Conservation (phyloP, 2,888 invertebrate genomes). For the Drosophila algonquin region DNA sequence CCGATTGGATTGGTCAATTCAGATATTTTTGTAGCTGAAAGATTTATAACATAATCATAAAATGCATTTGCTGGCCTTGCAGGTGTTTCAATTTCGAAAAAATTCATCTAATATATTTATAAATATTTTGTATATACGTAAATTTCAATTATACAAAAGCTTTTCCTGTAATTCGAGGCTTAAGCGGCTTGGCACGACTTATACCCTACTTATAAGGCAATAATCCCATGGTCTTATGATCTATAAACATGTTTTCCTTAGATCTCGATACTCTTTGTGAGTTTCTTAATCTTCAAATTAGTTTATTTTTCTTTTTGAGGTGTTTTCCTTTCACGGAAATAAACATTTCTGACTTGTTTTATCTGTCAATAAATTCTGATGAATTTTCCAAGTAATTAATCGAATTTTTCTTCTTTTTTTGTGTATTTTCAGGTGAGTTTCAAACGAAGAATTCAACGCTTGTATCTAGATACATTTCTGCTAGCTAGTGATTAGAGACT, state of each 20-base stretch:
- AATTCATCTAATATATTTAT: slow-evolving; percentile 1
- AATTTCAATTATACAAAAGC: background rate
- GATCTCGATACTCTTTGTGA: background rate
- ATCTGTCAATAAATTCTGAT: background rate
- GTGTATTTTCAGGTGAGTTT: slow-evolving; percentile 64
- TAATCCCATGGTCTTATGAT: background rate
- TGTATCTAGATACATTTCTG: slow-evolving; percentile 59
- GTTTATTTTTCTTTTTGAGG: background rate
- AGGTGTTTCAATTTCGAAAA: slow-evolving; percentile 11
- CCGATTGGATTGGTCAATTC: background rate
- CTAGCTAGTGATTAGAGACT: slow-evolving; percentile 53
- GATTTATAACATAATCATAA: slow-evolving; percentile 26
- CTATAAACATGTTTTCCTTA: background rate
- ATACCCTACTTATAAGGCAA: slow-evolving; percentile 4
- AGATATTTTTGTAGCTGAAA: slow-evolving; percentile 10
- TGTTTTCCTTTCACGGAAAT: too few relatives aligned
- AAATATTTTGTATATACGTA: background rate
- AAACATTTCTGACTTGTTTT: background rate
- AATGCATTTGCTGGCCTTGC: slow-evolving; percentile 37
- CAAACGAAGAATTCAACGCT: slow-evolving; percentile 5
- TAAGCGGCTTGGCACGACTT: background rate
- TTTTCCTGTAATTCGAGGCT: background rate
- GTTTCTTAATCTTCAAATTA: background rate
- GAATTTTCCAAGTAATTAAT: background rate
- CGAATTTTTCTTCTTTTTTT: slow-evolving; percentile 17